Conservation (phyloP, 2,888 invertebrate species). For the Meganola albula region DNA sequence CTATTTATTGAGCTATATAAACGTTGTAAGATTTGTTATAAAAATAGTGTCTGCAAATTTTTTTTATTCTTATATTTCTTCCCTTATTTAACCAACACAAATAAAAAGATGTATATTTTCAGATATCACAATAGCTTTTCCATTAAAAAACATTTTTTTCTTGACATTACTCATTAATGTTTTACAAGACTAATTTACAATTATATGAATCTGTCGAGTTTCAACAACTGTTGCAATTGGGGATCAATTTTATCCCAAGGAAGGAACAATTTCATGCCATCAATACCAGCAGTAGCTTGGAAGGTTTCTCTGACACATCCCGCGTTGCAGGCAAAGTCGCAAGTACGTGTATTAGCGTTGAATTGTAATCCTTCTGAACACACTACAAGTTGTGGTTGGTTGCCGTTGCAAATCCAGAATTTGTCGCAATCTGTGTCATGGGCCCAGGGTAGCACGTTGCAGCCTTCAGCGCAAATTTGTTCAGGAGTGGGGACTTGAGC, state of each 20-base stretch:
- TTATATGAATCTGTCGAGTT: slow-evolving; percentile 4
- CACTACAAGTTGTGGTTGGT: slow-evolving; percentile 28
- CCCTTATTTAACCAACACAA: too few species aligned
- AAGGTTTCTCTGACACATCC: slow-evolving; percentile 36
- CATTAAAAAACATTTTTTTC: background rate
- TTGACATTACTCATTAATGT: too few species aligned
- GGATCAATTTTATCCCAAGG: slow-evolving; percentile 44
- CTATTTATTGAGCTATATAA: too few species aligned
- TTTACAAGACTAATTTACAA: too few species aligned
- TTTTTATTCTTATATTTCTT: too few species aligned
- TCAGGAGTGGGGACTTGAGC: background rate
- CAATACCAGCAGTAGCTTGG: slow-evolving; percentile 29
- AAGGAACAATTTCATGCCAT: slow-evolving; percentile 45
- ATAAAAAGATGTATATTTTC: too few species aligned
- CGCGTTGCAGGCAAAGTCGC: slow-evolving; percentile 55
- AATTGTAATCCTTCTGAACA: slow-evolving; percentile 62
- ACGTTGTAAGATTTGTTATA: too few species aligned
- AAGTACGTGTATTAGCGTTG: slow-evolving; percentile 44
- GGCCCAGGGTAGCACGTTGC: slow-evolving; percentile 55
- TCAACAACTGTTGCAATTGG: slow-evolving; percentile 9
- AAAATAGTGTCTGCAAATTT: too few species aligned
- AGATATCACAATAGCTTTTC: background rate
- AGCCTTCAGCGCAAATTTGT: slow-evolving; percentile 37
- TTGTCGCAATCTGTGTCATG: slow-evolving; percentile 58
- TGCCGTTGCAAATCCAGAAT: slow-evolving; percentile 52